Evolutionary conservation across 2,888 invertebrate species (phyloP), one percentile per base, ranked within the genome.

Genomic region (Teleogryllus oceanicus): DNA sequence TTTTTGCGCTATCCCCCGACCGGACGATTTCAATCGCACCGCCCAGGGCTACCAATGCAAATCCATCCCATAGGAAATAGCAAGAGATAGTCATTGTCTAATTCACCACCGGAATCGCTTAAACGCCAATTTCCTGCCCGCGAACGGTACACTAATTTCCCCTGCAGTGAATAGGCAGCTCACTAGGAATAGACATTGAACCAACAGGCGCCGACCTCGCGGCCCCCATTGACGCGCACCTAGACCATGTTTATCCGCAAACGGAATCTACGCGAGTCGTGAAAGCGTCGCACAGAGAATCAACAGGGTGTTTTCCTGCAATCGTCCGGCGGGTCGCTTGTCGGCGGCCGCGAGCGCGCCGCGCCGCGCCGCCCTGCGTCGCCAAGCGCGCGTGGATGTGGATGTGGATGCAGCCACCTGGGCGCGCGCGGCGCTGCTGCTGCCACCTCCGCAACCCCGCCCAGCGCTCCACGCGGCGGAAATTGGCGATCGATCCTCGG

Each of bases 401-500:
- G 37, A 8, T 5, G 24, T 18, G 62, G 18, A 62, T 18, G 62
- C 62, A 11, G 62, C 62, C 62, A 62, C 62, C 62, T 62, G 62
- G 62, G n/a, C n/a, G 0, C 62, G 62, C 62, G 62, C 62, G 18
- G 62, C 62, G 13, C 62, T 18, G 16, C n/a, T n/a, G n/a, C n/a
- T 1, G 62, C n/a, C 62, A 62, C 62, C 62, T 13, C 62, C 62
- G n/a, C 62, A 18, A 13, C 62, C 16, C n/a, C 62, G n/a, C 62
- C 4, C 62, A 37, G 62, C 62, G n/a, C 62, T 62, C 62, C 62
- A 62, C 62, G 62, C 62, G 62, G 62, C 62, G 62, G 62, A 62
- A 62, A 62, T 62, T 62, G 62, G 62, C 62, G 62, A 62, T 62
- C 62, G 62, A 62, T 62, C 62, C 62, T 62, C 62, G 62, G 62